A percentile compares a stretch with the other conserved stretches of the same genome.
Evolutionary conservation across 2,797 vertebrate species (phyloP).

Genomic region (Melanotaenia nigrans): DNA sequence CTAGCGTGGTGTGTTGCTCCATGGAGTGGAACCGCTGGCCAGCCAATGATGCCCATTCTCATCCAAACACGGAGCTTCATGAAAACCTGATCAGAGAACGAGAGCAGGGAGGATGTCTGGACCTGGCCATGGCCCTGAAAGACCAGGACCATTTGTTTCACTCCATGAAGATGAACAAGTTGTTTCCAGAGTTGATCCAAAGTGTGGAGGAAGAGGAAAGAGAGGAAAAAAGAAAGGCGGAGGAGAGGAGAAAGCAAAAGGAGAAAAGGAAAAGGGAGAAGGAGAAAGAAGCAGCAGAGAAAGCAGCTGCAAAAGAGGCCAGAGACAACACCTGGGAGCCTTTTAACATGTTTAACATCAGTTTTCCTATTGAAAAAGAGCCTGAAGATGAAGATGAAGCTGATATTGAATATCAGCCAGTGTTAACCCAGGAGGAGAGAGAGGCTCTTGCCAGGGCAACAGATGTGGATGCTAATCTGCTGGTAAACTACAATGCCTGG

Average conservation of each 20-base stretch:
- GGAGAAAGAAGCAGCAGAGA: slow-evolving; percentile 52
- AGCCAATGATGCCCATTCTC: slow-evolving; percentile 83
- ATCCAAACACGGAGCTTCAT: slow-evolving; percentile 75
- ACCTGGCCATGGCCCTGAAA: slow-evolving; percentile 87
- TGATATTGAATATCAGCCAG: slow-evolving; percentile 36
- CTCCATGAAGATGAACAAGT: slow-evolving; percentile 88
- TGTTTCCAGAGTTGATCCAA: slow-evolving; percentile 91
- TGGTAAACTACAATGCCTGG: slow-evolving; percentile 85
- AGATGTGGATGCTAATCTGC: slow-evolving; percentile 60
- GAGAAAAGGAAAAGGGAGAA: slow-evolving; percentile 69
- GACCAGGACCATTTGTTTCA: slow-evolving; percentile 91
- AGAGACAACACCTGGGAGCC: slow-evolving; percentile 28
- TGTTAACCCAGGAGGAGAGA: slow-evolving; percentile 85
- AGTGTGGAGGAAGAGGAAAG: slow-evolving; percentile 67
- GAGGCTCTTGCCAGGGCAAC: slow-evolving; percentile 84
- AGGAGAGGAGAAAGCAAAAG: slow-evolving; percentile 61
- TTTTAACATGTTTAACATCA: neutral
- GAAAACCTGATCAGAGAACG: slow-evolving; percentile 72
- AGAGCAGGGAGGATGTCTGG: slow-evolving; percentile 56
- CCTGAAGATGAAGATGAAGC: slow-evolving; percentile 22
- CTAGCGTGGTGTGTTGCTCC: slow-evolving; percentile 93
- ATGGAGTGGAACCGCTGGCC: slow-evolving; percentile 99
- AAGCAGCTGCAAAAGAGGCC: slow-evolving; percentile 73
- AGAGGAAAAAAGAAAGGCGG: slow-evolving; percentile 67
- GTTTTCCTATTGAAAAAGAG: neutral